Conservation (phyloP, 2,113 vertebrate species). For the Marmota flaviventris region DNA sequence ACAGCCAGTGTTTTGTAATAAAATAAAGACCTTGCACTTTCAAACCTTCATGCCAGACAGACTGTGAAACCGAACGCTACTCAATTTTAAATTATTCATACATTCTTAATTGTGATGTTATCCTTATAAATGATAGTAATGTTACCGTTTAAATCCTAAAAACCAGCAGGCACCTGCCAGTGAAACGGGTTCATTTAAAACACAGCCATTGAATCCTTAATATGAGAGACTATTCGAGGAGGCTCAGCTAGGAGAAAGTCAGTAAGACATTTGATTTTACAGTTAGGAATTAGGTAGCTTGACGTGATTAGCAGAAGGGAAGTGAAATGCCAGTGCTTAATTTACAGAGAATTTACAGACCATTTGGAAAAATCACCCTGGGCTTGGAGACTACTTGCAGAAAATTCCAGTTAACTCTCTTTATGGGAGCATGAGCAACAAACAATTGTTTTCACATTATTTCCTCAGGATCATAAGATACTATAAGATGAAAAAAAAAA, state of each 20-base stretch:
- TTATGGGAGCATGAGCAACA: not conserved
- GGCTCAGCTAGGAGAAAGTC: slow-evolving; percentile 62
- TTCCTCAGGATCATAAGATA: slow-evolving; percentile 21
- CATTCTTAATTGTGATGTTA: slow-evolving; percentile 82
- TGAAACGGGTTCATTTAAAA: slow-evolving; percentile 41
- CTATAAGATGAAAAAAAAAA: not conserved
- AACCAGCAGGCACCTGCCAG: slow-evolving; percentile 77
- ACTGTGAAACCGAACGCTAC: slow-evolving; percentile 63
- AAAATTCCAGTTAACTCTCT: slow-evolving; percentile 18
- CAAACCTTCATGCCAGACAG: slow-evolving; percentile 62
- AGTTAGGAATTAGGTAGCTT: not conserved
- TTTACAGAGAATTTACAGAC: slow-evolving; percentile 53
- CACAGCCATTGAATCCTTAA: slow-evolving; percentile 65
- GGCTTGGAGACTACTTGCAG: not conserved
- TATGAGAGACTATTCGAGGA: slow-evolving; percentile 52
- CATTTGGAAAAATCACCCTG: slow-evolving; percentile 42
- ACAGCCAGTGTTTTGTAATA: slow-evolving; percentile 79
- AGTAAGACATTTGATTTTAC: slow-evolving; percentile 53
- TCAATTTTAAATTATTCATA: slow-evolving; percentile 81
- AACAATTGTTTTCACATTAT: slow-evolving; percentile 61
- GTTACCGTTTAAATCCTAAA: slow-evolving; percentile 78
- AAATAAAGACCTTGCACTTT: slow-evolving; percentile 76
- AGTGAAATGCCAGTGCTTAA: slow-evolving; percentile 68
- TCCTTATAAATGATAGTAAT: slow-evolving; percentile 83
- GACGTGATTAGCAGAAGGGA: not conserved